Evolutionary conservation across 2,797 vertebrate genomes (phyloP), one percentile per base, ranked within the genome.

Genomic region (Paramormyrops hopkinsi): DNA sequence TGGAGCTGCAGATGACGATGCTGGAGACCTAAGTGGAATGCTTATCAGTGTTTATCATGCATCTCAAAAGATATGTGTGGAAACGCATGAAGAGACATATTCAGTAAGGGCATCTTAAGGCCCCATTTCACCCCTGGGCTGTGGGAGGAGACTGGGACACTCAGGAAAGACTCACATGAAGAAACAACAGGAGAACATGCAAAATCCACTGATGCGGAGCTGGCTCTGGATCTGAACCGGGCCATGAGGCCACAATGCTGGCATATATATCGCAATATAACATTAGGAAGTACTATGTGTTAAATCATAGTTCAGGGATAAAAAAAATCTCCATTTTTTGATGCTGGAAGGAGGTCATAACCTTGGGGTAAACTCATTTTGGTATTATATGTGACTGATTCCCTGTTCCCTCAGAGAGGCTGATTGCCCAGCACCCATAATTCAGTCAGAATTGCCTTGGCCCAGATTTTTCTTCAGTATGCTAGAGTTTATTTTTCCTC

Each of bases 341-440:
- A 90, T 89, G 91, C 89, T 82, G 89, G 88, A 92, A 89, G 92
- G 90, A 88, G 37, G 79, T 54, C 22, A 73, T 93, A 91, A 93
- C 94, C 93, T 94, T 93, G 92, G 88, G 90, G 90, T 90, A 90
- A 93, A 91, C 88, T 90, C 93, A 92, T 82, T 65, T 19, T 88
- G 89, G 76, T 88, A 90, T 91, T 92, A 91, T 90, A 94, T 90
- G 92, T 90, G 91, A 93, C 62, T 29, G 90, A 91, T 76, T 93
- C 92, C 93, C 92, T 91, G 92, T 91, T 89, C 92, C 90, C 46
- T 50, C 89, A 85, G 91, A 90, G 91, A 89, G 83, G 92, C 88
- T 92, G 84, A 22, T 89, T 88, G 88, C 29, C 19, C 17, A 90
- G 89, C 91, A 92, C 90, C 88, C 79, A 91, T 92, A 93, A 93